Percentiles rank a stretch among this genome's conserved stretches.
Evolutionary conservation across 2,888 invertebrate genomes (phyloP).

Genomic region (Pardosa pseudoannulata): DNA sequence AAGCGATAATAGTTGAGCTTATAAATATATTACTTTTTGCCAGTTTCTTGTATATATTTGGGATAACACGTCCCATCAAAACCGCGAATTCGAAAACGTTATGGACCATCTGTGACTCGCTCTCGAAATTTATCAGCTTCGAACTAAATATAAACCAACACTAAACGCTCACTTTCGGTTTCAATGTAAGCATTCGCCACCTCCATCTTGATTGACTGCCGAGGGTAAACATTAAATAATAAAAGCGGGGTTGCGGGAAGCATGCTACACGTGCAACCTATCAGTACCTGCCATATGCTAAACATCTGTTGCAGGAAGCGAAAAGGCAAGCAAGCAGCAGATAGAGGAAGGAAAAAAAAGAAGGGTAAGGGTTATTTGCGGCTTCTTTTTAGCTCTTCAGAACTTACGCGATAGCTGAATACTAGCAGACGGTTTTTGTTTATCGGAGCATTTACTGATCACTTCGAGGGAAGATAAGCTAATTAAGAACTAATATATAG

Average conservation of each 20-base stretch:
- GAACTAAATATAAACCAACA: neutral
- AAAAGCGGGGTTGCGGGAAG: conserved; percentile 12
- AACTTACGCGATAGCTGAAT: neutral
- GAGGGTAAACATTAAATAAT: conserved; percentile 49
- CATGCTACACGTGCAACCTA: neutral
- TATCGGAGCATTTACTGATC: too few species aligned
- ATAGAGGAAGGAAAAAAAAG: too few species aligned
- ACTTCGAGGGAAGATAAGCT: too few species aligned
- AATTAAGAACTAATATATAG: too few species aligned
- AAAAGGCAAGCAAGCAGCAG: neutral
- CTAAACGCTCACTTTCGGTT: neutral
- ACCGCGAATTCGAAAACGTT: too few species aligned
- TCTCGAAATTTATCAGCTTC: neutral
- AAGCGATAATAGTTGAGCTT: too few species aligned
- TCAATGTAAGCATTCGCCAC: conserved; percentile 31
- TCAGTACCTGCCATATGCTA: conserved; percentile 33
- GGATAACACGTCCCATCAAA: too few species aligned
- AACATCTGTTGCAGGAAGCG: conserved; percentile 26
- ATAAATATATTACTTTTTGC: too few species aligned
- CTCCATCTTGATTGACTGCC: conserved; percentile 23
- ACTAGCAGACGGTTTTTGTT: too few species aligned
- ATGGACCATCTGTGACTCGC: neutral
- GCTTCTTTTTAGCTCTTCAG: neutral
- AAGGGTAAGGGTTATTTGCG: neutral
- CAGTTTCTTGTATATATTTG: too few species aligned